Conservation (phyloP, 2,113 vertebrate genomes). For the Cyphomyrus plagiostoma region DNA sequence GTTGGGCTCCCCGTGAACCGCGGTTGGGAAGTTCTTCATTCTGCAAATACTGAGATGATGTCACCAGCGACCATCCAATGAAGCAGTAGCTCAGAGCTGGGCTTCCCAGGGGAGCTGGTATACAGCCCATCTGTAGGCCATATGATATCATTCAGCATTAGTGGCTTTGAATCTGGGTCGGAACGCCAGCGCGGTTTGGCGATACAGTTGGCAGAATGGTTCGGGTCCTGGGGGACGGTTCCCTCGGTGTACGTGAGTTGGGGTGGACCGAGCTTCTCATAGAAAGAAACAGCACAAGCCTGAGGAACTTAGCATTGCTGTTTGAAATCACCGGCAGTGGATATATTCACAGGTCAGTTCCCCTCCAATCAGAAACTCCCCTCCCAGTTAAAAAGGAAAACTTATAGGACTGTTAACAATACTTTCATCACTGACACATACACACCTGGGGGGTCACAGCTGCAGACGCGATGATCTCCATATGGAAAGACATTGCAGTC, state of each 20-base stretch:
- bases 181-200: background rate
- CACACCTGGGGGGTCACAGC: no score
- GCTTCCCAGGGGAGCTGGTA: background rate
- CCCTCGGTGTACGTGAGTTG: background rate
- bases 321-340: background rate
- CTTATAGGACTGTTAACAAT: no score
- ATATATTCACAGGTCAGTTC: background rate
- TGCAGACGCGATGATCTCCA: background rate
- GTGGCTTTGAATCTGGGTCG: background rate
- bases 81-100: background rate
- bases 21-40: background rate
- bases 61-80: background rate
- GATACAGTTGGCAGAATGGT: background rate
- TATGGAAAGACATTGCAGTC: background rate
- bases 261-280: background rate
- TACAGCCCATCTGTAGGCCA: background rate
- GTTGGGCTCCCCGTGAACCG: background rate
- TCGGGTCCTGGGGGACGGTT: background rate
- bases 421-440: no score
- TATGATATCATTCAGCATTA: no score
- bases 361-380: background rate
- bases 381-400: no score
- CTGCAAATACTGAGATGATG: background rate
- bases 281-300: background rate
- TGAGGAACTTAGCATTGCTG: background rate